These are phyloP conservation scores for Chionodraco myersi DNA, from an alignment of 2,113 vertebrate genomes.

Conservation along the genomic window DNA sequence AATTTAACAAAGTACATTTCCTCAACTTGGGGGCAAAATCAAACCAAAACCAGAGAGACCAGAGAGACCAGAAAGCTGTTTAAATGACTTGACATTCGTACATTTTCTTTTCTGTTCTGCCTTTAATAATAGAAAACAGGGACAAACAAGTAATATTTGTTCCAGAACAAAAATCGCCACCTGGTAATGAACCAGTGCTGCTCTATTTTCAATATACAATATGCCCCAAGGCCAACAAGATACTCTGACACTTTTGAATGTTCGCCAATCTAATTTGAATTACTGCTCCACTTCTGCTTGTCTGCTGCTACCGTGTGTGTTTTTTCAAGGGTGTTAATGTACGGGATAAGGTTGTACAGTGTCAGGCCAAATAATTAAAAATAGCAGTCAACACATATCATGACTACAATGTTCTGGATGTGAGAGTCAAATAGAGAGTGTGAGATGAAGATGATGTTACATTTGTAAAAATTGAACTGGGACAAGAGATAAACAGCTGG, in stretches of 20 bases:
- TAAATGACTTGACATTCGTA: too few species aligned
- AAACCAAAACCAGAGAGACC: too few species aligned
- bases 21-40: too few species aligned
- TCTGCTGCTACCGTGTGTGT: slow-evolving; percentile 18
- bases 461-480: slow-evolving; percentile 44
- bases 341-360: slow-evolving; percentile 13
- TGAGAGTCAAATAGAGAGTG: slow-evolving; percentile 7
- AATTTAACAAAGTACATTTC: too few species aligned
- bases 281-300: slow-evolving; percentile 2
- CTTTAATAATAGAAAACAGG: neutral
- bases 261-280: slow-evolving; percentile 22
- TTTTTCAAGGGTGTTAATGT: slow-evolving; percentile 36
- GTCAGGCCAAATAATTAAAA: slow-evolving; percentile 42
- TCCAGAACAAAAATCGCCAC: neutral
- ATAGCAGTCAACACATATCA: slow-evolving; percentile 43
- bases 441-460: slow-evolving; percentile 36
- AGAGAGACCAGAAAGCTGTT: too few species aligned
- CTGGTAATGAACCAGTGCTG: neutral
- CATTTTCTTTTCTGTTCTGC: neutral
- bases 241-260: neutral
- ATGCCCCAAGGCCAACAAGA: neutral
- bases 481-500: slow-evolving; percentile 31
- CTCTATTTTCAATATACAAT: neutral
- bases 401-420: slow-evolving; percentile 49
- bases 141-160: neutral